Percentiles rank a stretch among this genome's conserved stretches.
Conservation (phyloP, 1,140 invertebrate species). For the Hylaeus anthracinus region DNA sequence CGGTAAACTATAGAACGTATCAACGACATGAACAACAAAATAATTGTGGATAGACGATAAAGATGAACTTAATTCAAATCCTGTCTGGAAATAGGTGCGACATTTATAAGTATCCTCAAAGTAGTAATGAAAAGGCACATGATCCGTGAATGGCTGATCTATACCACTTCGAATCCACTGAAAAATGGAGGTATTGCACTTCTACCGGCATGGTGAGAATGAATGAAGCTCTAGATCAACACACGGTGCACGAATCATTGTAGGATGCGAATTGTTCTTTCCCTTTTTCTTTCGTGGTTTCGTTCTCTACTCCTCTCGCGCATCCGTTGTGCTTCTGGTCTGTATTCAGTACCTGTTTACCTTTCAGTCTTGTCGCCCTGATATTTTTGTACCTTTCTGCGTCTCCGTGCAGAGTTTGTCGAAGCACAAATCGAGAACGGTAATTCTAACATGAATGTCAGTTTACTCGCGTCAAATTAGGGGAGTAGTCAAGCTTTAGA, state of each 20-base stretch:
- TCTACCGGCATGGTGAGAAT: not conserved
- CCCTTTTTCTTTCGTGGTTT: not conserved
- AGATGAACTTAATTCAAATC: no score
- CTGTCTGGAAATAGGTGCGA: no score
- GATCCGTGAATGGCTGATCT: slow-evolving; percentile 15
- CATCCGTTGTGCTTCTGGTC: not conserved
- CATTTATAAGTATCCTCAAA: not conserved
- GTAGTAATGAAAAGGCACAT: not conserved
- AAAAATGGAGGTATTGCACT: not conserved
- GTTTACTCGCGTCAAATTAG: not conserved
- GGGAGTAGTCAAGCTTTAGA: no score
- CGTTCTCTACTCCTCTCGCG: not conserved
- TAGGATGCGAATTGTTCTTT: slow-evolving; percentile 13
- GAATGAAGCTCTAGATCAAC: slow-evolving; percentile 1
- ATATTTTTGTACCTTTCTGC: not conserved
- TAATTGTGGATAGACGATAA: no score
- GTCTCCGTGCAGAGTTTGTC: no score
- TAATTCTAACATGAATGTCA: not conserved
- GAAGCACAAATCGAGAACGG: no score
- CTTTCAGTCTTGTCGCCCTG: not conserved
- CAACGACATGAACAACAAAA: no score
- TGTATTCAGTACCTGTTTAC: not conserved
- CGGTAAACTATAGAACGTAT: no score
- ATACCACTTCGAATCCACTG: slow-evolving; percentile 6
- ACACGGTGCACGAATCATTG: not conserved